These are phyloP conservation scores for Haemorhous mexicanus DNA, from an alignment of 2,113 vertebrate species.

Conservation along the genomic window DNA sequence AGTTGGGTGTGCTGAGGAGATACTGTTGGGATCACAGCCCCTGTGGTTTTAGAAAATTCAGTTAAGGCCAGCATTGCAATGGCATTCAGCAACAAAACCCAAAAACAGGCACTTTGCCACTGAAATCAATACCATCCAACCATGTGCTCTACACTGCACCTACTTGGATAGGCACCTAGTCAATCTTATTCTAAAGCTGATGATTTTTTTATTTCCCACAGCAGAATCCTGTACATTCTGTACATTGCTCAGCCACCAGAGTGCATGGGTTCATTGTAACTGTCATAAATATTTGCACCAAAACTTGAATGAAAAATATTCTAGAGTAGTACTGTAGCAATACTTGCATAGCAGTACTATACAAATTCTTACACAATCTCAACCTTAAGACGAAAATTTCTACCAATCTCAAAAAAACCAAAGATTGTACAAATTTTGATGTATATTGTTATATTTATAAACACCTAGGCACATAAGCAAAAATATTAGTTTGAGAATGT, in stretches of 20 bases:
- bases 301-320: background rate
- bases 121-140: background rate
- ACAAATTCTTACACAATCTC: background rate
- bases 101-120: background rate
- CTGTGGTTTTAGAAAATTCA: background rate
- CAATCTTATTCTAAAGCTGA: background rate
- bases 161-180: background rate
- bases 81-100: background rate
- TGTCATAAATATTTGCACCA: background rate
- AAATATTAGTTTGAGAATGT: background rate
- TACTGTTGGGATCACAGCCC: background rate
- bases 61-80: background rate
- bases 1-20: background rate
- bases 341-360: background rate
- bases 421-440: background rate
- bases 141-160: background rate
- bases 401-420: background rate
- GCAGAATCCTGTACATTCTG: background rate
- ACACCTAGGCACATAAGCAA: background rate
- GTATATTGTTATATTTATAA: background rate
- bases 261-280: fast-evolving
- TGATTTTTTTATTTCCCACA: background rate
- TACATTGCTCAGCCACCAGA: background rate
- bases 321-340: background rate
- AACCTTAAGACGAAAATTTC: background rate